Conservation (phyloP, 2,888 invertebrate species). For the Pseudolycoriella hygida region DNA sequence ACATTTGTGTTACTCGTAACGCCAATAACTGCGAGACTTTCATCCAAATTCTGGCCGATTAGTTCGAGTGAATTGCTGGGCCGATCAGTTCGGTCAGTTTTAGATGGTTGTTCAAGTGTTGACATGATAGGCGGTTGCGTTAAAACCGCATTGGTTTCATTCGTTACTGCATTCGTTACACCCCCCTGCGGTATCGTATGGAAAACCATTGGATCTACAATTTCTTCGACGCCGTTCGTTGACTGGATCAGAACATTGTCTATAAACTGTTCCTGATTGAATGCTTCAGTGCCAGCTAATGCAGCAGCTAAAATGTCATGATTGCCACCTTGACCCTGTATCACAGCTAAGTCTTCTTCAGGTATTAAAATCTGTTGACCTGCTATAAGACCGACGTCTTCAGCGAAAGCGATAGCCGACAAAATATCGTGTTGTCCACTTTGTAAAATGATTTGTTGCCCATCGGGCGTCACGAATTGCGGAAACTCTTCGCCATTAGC, state of each 20-base stretch:
- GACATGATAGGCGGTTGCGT: constrained; percentile 71
- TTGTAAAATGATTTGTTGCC: constrained; percentile 17
- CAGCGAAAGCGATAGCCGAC: constrained; percentile 14
- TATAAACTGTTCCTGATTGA: constrained; percentile 33
- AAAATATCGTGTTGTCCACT: constrained; percentile 16
- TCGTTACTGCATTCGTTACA: constrained; percentile 48
- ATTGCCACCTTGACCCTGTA: constrained; percentile 25
- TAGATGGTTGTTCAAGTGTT: constrained; percentile 49
- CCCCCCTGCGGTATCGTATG: constrained; percentile 16
- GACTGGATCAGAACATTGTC: constrained; percentile 14
- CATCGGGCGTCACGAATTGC: constrained; percentile 19
- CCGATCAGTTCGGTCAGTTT: constrained; percentile 17
- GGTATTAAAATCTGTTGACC: constrained; percentile 14
- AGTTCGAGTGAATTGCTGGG: constrained; percentile 2
- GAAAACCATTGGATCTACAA: constrained; percentile 13
- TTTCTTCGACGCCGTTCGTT: constrained; percentile 10
- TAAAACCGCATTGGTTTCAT: constrained; percentile 56
- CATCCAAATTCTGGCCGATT: constrained; percentile 28
- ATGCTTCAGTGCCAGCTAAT: constrained; percentile 54
- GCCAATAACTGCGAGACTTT: constrained; percentile 39
- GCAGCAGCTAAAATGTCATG: constrained; percentile 61
- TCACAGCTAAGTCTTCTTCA: constrained; percentile 7
- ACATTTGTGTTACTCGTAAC: constrained; percentile 35
- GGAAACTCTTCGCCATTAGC: constrained; percentile 10
- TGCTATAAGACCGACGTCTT: constrained; percentile 8